Conservation (phyloP, 2,888 invertebrate species). For the Leptopilina myrica region DNA sequence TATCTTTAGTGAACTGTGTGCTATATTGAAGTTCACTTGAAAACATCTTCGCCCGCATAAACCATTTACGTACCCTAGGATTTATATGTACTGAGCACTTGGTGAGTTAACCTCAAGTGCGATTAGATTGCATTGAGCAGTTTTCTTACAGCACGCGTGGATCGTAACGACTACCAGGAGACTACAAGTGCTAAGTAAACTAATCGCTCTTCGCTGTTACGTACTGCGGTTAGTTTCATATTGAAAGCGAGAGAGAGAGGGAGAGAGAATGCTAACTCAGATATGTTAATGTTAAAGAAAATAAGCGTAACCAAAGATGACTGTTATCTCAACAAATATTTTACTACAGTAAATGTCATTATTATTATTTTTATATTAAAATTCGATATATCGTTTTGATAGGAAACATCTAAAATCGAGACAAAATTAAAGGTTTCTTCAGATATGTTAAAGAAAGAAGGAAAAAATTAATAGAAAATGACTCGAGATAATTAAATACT, state of each 20-base stretch:
- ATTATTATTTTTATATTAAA: too few species aligned
- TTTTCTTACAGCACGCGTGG: slow-evolving; percentile 27
- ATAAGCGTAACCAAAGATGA: neutral
- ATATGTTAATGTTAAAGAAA: slow-evolving; percentile 1
- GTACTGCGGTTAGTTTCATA: slow-evolving; percentile 28
- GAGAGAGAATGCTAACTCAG: neutral
- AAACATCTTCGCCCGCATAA: slow-evolving; percentile 7
- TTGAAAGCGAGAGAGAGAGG: neutral
- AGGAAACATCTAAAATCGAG: neutral
- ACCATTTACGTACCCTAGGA: slow-evolving; percentile 24
- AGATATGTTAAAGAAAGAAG: neutral
- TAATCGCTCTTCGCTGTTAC: slow-evolving; percentile 26
- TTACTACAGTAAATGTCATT: neutral
- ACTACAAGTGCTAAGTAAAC: slow-evolving; percentile 41
- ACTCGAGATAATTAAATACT: neutral
- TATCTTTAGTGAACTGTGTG: neutral
- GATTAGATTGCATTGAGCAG: slow-evolving; percentile 40
- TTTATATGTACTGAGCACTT: slow-evolving; percentile 38
- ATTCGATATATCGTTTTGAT: too few species aligned
- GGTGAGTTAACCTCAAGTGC: slow-evolving; percentile 36
- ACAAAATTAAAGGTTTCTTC: too few species aligned
- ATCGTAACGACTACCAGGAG: slow-evolving; percentile 33
- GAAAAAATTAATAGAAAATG: neutral
- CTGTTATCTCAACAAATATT: neutral
- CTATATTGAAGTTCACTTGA: neutral